These are phyloP conservation scores for Pteronotus mesoamericanus DNA, from an alignment of 2,797 vertebrate genomes.

Conservation along the genomic window DNA sequence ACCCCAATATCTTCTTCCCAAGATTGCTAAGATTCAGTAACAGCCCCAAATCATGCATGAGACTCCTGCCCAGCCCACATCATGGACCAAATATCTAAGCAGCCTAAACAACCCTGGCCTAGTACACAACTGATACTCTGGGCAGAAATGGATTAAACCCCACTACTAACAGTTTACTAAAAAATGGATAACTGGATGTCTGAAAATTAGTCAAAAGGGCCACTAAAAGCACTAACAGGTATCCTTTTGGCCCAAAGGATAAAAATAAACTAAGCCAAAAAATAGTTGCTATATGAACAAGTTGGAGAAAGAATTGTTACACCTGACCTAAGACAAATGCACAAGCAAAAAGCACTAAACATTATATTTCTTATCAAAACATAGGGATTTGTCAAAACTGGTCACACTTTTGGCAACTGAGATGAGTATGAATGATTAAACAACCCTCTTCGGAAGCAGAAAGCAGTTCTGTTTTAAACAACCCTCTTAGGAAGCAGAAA, in stretches of 20 bases:
- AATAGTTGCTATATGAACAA: not conserved
- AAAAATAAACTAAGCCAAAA: conserved; percentile 24
- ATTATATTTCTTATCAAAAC: not conserved
- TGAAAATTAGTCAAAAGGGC: not conserved
- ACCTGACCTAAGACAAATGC: not conserved
- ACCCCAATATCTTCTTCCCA: not conserved
- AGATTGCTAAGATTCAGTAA: not conserved
- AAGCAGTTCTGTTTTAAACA: not conserved
- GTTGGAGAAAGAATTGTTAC: not conserved
- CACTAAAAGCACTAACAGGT: not conserved
- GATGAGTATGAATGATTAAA: conserved; percentile 13
- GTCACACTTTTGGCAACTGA: not conserved
- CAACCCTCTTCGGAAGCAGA: not conserved
- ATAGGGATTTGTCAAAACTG: not conserved
- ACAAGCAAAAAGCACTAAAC: not conserved
- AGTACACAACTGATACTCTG: not conserved
- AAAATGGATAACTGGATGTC: not conserved
- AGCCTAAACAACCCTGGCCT: not conserved
- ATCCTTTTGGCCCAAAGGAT: not conserved
- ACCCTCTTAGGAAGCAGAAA: not conserved
- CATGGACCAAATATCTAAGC: not conserved
- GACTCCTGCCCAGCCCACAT: not conserved
- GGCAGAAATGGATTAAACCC: not conserved
- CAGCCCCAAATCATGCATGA: not conserved
- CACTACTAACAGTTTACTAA: not conserved